phyloP scores from a whole-genome alignment of 2,113 vertebrate species.

The Callionymus lyra region DNA sequence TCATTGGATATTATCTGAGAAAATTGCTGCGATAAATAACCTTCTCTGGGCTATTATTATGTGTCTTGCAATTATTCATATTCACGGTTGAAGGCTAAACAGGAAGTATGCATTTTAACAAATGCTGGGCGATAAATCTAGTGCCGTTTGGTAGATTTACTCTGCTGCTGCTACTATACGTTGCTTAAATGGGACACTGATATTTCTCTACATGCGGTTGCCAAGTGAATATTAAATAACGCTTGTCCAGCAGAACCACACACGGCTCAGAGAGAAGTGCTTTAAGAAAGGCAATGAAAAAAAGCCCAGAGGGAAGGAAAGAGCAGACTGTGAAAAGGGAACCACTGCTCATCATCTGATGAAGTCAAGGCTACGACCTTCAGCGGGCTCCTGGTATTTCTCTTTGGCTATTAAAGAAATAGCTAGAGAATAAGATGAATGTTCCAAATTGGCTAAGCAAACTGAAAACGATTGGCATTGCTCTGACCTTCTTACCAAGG shows the following conservation, averaged over 20 bases:
- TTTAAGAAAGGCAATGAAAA: conserved; percentile 31
- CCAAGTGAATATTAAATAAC: no score
- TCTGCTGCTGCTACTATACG: no score
- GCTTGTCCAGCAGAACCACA: neutral
- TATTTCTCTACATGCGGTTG: no score
- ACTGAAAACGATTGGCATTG: conserved; percentile 11
- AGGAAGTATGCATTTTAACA: no score
- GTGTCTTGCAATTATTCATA: no score
- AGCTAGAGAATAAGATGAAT: conserved; percentile 14
- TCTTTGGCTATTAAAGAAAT: conserved; percentile 28
- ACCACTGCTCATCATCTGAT: conserved; percentile 39
- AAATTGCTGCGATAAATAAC: no score
- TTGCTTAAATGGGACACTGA: no score
- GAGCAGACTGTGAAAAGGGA: conserved; percentile 22
- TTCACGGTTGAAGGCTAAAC: no score
- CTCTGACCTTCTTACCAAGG: conserved; percentile 15
- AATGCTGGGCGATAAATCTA: no score
- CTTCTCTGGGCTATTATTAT: no score
- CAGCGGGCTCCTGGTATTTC: conserved; percentile 22
- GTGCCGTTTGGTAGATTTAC: no score
- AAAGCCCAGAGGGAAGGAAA: conserved; percentile 25
- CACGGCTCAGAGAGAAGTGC: conserved; percentile 34
- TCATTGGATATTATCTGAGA: no score
- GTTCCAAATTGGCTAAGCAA: conserved; percentile 1
- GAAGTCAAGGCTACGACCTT: conserved; percentile 34